Evolutionary conservation across 2,113 vertebrate genomes (phyloP).

Genomic region (Recurvirostra avosetta): DNA sequence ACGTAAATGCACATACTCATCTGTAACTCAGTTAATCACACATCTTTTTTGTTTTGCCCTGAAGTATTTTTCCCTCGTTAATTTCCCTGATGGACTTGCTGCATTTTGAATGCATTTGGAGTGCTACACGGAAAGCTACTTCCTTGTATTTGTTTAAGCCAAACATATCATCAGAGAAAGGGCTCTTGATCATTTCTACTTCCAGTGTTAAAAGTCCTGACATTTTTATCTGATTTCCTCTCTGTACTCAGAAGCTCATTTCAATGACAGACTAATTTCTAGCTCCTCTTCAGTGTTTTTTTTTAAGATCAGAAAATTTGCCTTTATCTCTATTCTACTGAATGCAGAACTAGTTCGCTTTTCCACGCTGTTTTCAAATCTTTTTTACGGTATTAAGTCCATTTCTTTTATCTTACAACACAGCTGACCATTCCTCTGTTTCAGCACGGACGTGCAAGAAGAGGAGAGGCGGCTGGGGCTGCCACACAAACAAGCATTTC

Average conservation of each 20-base stretch:
- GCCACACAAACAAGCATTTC: not conserved
- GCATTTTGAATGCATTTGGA: not conserved
- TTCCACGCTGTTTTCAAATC: not conserved
- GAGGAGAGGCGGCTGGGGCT: not conserved
- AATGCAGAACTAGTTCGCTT: not conserved
- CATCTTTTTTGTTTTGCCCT: too few species aligned
- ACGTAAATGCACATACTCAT: not conserved
- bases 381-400: not conserved
- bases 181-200: not conserved
- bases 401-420: not conserved
- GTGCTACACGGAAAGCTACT: not conserved
- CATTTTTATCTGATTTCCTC: not conserved
- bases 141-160: not conserved
- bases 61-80: not conserved
- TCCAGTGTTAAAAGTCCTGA: not conserved
- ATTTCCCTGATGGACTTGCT: not conserved
- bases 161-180: not conserved
- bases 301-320: not conserved
- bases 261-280: not conserved
- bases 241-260: not conserved
- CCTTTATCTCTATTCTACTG: not conserved
- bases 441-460: not conserved
- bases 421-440: not conserved
- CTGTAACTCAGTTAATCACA: not conserved
- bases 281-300: not conserved